Evolutionary conservation across 2,113 vertebrate genomes (phyloP).

Genomic region (Merops nubicus): DNA sequence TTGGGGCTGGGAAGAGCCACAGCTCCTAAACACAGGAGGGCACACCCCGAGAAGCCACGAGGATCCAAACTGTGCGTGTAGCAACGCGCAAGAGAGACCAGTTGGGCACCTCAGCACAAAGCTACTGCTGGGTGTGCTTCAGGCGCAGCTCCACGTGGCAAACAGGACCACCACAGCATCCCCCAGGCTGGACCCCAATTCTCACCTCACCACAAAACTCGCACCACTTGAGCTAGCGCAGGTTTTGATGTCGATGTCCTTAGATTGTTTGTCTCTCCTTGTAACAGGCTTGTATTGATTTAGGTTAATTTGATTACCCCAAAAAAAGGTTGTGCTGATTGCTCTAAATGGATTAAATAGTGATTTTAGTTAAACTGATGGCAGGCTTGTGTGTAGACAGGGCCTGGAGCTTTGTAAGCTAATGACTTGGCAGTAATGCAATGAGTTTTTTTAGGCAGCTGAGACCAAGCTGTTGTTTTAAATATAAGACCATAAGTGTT

Average conservation of each 20-base stretch:
- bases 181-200: background rate
- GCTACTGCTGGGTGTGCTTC: background rate
- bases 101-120: background rate
- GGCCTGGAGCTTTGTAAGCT: conserved; percentile 64
- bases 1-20: background rate
- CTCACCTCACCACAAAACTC: background rate
- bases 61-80: accelerated
- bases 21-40: background rate
- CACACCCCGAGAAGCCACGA: accelerated
- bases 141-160: accelerated
- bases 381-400: conserved; percentile 53
- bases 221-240: background rate
- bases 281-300: conserved; percentile 46
- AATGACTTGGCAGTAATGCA: conserved; percentile 55
- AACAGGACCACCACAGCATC: background rate
- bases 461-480: conserved; percentile 18
- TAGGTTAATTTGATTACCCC: conserved; percentile 49
- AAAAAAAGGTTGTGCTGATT: conserved; percentile 56
- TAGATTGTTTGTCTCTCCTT: conserved; percentile 37
- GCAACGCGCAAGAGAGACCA: background rate
- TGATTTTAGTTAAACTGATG: conserved; percentile 52
- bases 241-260: background rate
- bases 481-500: background rate
- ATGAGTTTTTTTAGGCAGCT: background rate
- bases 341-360: conserved; percentile 61